Evolutionary conservation across 2,888 invertebrate species (phyloP).

Genomic region (Trachelus tabidus): DNA sequence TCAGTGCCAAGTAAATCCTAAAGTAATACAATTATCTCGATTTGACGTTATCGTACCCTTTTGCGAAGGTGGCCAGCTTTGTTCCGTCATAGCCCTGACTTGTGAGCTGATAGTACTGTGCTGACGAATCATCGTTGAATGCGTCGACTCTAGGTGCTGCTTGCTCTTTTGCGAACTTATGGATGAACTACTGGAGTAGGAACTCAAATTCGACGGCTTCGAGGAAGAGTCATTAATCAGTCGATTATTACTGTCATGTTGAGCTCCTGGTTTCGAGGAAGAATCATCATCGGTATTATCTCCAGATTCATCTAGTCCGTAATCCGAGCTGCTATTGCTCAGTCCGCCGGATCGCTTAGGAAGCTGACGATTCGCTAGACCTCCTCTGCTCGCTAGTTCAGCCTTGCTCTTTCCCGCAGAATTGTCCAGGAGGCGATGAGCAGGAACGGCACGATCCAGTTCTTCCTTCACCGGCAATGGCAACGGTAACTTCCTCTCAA

Average conservation of each 20-base stretch:
- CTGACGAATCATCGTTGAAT: conserved; percentile 56
- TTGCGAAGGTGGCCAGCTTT: conserved; percentile 60
- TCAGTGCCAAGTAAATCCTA: neutral
- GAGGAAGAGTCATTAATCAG: conserved; percentile 66
- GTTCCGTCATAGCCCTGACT: conserved; percentile 63
- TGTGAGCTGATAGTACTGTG: conserved; percentile 63
- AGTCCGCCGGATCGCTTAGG: conserved; percentile 68
- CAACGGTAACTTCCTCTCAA: conserved; percentile 75
- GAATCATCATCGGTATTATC: conserved; percentile 71
- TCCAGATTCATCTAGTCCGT: conserved; percentile 81
- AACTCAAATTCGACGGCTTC: conserved; percentile 60
- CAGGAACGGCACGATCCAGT: conserved; percentile 88
- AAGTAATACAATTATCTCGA: neutral
- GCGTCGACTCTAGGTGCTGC: conserved; percentile 54
- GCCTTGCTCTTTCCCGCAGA: conserved; percentile 87
- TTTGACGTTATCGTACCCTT: conserved; percentile 41
- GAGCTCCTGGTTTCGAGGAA: conserved; percentile 55
- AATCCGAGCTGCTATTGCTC: conserved; percentile 80
- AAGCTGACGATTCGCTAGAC: conserved; percentile 79
- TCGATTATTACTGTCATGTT: conserved; percentile 54
- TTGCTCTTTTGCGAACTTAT: conserved; percentile 61
- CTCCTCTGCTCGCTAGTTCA: conserved; percentile 85
- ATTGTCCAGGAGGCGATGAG: conserved; percentile 87
- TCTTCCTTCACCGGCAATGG: conserved; percentile 71
- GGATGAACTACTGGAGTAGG: conserved; percentile 62